Percentiles rank a stretch among this genome's conserved stretches.
These are phyloP conservation scores for Sycophila texana DNA, from an alignment of 2,888 invertebrate species.

Conservation along the genomic window DNA sequence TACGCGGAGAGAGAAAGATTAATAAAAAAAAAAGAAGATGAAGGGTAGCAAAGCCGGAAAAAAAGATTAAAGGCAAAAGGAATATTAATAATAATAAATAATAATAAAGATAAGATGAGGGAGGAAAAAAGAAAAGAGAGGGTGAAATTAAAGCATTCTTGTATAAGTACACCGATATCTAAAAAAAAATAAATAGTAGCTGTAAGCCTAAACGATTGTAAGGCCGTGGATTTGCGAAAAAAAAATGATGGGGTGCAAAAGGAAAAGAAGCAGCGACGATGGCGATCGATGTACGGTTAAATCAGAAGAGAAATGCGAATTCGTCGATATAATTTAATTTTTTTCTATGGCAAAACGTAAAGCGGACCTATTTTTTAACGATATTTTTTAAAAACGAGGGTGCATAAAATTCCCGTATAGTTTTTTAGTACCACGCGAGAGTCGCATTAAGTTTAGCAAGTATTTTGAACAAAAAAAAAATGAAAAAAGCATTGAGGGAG, in stretches of 20 bases:
- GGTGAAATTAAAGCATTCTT: slow-evolving; percentile 65
- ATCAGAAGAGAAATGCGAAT: slow-evolving; percentile 39
- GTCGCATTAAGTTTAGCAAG: slow-evolving; percentile 15
- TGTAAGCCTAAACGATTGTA: slow-evolving; percentile 70
- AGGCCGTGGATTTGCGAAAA: slow-evolving; percentile 69
- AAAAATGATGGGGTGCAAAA: background rate
- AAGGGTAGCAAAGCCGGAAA: slow-evolving; percentile 13
- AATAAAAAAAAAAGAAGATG: slow-evolving; percentile 28
- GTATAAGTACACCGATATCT: slow-evolving; percentile 73
- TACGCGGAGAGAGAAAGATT: background rate
- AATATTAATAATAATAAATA: slow-evolving; percentile 36
- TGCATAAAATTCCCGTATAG: slow-evolving; percentile 31
- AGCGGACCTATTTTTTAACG: slow-evolving; percentile 50
- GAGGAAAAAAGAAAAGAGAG: slow-evolving; percentile 22
- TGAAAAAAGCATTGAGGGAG: slow-evolving; percentile 11
- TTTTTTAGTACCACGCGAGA: slow-evolving; percentile 14
- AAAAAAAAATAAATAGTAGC: slow-evolving; percentile 68
- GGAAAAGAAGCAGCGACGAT: slow-evolving; percentile 29
- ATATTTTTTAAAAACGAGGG: slow-evolving; percentile 37
- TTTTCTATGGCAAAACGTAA: slow-evolving; percentile 28
- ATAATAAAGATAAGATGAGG: slow-evolving; percentile 49
- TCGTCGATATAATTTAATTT: slow-evolving; percentile 42
- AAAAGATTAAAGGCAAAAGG: slow-evolving; percentile 43
- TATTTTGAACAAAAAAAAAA: slow-evolving; percentile 22
- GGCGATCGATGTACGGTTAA: slow-evolving; percentile 15